Conservation (phyloP, 2,113 vertebrate species). For the Austrofundulus limnaeus region DNA sequence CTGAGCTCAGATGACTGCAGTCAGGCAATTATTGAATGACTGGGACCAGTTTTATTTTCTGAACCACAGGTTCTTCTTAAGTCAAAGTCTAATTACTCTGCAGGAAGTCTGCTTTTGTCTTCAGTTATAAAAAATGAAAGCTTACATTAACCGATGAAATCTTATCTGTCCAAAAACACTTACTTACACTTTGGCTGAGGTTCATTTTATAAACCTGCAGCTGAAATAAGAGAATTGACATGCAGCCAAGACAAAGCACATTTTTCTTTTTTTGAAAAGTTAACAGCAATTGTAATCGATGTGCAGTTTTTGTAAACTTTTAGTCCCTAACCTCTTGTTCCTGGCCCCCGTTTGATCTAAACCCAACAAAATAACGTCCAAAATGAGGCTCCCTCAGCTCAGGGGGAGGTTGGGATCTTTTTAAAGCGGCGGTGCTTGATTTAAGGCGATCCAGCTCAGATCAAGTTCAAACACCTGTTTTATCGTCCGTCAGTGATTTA, state of each 20-base stretch:
- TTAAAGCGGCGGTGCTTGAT: conserved; percentile 23
- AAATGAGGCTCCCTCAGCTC: conserved; percentile 16
- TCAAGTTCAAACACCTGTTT: conserved; percentile 10
- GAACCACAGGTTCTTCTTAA: background rate
- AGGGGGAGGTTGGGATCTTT: conserved; percentile 25
- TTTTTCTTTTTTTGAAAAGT: conserved; percentile 21
- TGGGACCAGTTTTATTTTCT: background rate
- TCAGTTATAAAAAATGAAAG: conserved; percentile 37
- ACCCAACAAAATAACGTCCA: conserved; percentile 2
- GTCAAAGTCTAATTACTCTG: conserved; percentile 1
- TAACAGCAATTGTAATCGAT: conserved; percentile 12
- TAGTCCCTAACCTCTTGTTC: conserved; percentile 26
- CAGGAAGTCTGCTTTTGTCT: conserved; percentile 19
- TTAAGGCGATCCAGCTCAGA: conserved; percentile 28
- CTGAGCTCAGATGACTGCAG: background rate
- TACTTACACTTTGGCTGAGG: conserved; percentile 17
- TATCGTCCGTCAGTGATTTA: conserved; percentile 4
- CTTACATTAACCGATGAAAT: conserved; percentile 21
- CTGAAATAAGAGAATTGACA: conserved; percentile 21
- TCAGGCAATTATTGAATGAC: background rate
- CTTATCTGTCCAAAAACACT: conserved; percentile 11
- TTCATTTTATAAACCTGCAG: conserved; percentile 32
- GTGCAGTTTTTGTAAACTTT: conserved; percentile 13
- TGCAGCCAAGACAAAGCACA: conserved; percentile 20
- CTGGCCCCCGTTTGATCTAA: conserved; percentile 30